Percentiles rank a stretch among this genome's conserved stretches.
phyloP scores from a whole-genome alignment of 2,113 vertebrate species.

The Gasterosteus aculeatus region DNA sequence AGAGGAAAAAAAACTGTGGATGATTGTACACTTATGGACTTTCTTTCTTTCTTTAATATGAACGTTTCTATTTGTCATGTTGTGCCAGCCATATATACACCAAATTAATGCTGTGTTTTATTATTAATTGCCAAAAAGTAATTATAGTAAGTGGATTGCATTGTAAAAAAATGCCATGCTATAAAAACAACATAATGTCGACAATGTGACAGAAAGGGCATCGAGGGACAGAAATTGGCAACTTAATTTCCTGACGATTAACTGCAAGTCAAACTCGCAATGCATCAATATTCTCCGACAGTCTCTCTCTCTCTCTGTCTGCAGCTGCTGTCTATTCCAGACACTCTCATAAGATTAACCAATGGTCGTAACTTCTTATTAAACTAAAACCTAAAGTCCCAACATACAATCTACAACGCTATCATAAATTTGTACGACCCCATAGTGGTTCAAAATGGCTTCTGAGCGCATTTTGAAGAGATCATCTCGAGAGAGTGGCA shows the following conservation, averaged over 20 bases:
- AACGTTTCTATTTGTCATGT: not conserved
- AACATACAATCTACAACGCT: not conserved
- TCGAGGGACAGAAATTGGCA: slow-evolving; percentile 41
- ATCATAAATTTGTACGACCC: slow-evolving; percentile 29
- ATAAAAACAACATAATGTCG: slow-evolving; percentile 50
- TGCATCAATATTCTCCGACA: slow-evolving; percentile 67
- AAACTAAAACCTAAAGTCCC: slow-evolving; percentile 17
- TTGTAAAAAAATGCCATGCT: slow-evolving; percentile 41
- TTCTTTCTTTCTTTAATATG: not conserved
- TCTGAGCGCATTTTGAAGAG: not conserved
- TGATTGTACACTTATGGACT: not conserved
- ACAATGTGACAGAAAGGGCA: slow-evolving; percentile 30
- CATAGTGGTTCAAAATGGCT: slow-evolving; percentile 9
- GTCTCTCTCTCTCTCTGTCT: slow-evolving; percentile 23
- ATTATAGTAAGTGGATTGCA: slow-evolving; percentile 48
- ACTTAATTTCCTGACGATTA: slow-evolving; percentile 63
- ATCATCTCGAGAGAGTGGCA: not conserved
- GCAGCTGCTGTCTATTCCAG: slow-evolving; percentile 17
- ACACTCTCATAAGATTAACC: not conserved
- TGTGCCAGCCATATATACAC: slow-evolving; percentile 15
- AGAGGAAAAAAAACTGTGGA: not conserved
- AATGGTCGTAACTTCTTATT: slow-evolving; percentile 1
- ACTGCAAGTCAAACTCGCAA: slow-evolving; percentile 47
- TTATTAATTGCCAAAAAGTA: slow-evolving; percentile 51
- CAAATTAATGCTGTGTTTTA: slow-evolving; percentile 38